Conservation (phyloP, 2,888 invertebrate genomes). For the Drosophila trichaetosa region DNA sequence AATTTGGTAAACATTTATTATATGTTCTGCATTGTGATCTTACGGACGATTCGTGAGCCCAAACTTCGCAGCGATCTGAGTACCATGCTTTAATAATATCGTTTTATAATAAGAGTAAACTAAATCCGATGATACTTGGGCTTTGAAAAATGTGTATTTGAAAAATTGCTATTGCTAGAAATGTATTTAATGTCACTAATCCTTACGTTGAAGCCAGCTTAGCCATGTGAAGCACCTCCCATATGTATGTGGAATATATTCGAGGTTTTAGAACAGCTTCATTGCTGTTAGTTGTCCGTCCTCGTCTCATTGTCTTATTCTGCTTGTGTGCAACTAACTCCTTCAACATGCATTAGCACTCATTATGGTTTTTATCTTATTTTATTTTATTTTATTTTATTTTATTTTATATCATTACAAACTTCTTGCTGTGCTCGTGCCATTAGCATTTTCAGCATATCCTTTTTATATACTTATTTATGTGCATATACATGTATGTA, state of each 20-base stretch:
- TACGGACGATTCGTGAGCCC: not conserved
- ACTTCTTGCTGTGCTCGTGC: constrained; percentile 12
- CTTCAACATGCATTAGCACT: constrained; percentile 46
- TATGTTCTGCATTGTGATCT: not conserved
- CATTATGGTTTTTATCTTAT: constrained; percentile 38
- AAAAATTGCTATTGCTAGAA: not conserved
- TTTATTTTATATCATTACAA: constrained; percentile 27
- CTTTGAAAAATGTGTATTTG: not conserved
- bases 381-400: constrained; percentile 30
- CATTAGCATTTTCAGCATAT: constrained; percentile 29
- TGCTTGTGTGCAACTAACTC: not conserved
- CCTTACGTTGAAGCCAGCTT: not conserved
- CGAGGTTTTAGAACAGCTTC: constrained; percentile 6
- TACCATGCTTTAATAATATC: not conserved
- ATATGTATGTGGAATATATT: constrained; percentile 10
- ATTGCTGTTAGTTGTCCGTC: constrained; percentile 4
- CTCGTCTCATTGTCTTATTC: not conserved
- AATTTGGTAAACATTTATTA: not conserved
- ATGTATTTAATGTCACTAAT: not conserved
- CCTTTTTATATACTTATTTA: constrained; percentile 19
- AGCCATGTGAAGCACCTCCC: not conserved
- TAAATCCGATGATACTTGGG: not conserved
- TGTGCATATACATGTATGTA: constrained; percentile 6
- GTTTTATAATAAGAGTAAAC: not conserved
- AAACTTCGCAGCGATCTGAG: not conserved